These are phyloP conservation scores for Tenualosa thibaudeaui DNA, from an alignment of 2,797 vertebrate genomes.

Conservation along the genomic window DNA sequence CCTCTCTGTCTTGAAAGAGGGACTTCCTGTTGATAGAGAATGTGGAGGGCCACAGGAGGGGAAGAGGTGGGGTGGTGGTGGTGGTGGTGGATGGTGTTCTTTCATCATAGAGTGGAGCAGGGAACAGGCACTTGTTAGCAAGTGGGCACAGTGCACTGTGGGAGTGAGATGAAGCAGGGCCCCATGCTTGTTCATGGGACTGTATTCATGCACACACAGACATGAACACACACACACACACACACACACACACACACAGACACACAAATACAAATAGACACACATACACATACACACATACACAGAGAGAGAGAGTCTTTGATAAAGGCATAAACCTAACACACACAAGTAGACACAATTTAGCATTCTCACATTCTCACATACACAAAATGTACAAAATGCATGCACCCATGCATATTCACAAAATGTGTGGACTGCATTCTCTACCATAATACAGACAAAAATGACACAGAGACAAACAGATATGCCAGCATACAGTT, in stretches of 20 bases:
- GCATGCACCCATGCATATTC: not conserved
- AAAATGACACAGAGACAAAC: not conserved
- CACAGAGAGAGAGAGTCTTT: not conserved
- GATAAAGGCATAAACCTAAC: too few species aligned
- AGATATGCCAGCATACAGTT: not conserved
- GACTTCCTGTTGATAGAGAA: not conserved
- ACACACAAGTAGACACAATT: too few species aligned
- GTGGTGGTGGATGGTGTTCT: not conserved
- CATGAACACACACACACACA: not conserved
- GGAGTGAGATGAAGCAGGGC: not conserved
- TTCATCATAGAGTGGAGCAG: not conserved
- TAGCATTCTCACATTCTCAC: not conserved
- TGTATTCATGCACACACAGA: not conserved
- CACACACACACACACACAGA: slow-evolving; percentile 38
- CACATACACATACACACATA: not conserved
- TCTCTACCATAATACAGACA: not conserved
- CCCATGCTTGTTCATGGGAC: too few species aligned
- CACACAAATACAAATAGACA: slow-evolving; percentile 15
- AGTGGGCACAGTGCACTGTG: not conserved
- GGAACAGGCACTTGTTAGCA: not conserved
- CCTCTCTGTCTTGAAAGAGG: not conserved
- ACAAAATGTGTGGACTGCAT: too few species aligned
- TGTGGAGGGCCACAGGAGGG: not conserved
- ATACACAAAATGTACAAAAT: not conserved
- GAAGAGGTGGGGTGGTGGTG: not conserved